Percentiles rank a stretch among this genome's conserved stretches.
Evolutionary conservation across 1,140 invertebrate species (phyloP).

Genomic region (Pectinophora gossypiella): DNA sequence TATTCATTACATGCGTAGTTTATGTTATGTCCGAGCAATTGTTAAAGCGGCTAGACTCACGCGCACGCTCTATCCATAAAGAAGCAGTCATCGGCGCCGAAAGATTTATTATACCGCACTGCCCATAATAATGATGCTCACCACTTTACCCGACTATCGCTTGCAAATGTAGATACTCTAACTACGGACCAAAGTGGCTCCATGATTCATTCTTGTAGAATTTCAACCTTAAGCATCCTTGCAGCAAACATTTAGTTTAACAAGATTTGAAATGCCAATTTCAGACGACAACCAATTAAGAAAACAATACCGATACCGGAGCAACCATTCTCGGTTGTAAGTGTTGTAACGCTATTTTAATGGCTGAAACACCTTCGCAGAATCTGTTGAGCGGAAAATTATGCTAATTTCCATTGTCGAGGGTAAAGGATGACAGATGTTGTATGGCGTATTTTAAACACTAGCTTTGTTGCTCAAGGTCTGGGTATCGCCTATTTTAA

Average conservation of each 20-base stretch:
- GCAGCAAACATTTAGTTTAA: not conserved
- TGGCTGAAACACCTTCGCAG: constrained; percentile 28
- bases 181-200: not conserved
- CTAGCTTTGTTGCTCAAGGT: not conserved
- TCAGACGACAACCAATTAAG: constrained; percentile 9
- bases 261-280: not conserved
- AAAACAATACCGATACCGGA: constrained; percentile 20
- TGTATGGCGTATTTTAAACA: not conserved
- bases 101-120: constrained; percentile 52
- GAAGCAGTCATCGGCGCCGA: constrained; percentile 26
- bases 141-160: constrained; percentile 27
- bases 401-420: constrained; percentile 31
- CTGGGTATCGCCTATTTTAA: not conserved
- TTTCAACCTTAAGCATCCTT: not conserved
- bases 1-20: not conserved
- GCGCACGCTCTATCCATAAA: constrained; percentile 36
- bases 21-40: not conserved
- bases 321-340: constrained; percentile 10
- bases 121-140: constrained; percentile 55
- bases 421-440: constrained; percentile 1
- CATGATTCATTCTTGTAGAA: not conserved
- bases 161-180: not conserved
- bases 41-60: not conserved
- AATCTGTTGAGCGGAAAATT: constrained; percentile 43
- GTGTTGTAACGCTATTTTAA: constrained; percentile 27